Conservation (phyloP, 2,113 vertebrate species). For the Mormoops blainvillei region DNA sequence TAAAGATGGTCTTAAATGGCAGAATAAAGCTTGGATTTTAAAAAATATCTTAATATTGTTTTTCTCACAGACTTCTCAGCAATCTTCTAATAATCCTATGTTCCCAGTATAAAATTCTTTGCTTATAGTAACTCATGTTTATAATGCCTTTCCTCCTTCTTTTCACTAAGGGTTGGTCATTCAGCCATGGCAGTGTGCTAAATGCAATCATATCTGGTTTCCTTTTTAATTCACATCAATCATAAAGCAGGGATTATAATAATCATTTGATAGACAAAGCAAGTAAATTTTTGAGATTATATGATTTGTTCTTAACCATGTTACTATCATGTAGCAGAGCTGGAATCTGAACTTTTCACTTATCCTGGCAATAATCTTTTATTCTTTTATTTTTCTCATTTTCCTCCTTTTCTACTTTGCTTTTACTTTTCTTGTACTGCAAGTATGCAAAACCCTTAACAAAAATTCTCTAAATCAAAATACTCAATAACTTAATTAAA, state of each 20-base stretch:
- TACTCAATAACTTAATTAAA: background rate
- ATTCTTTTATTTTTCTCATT: background rate
- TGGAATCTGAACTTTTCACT: background rate
- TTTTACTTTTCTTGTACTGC: background rate
- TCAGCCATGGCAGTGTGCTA: background rate
- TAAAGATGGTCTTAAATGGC: background rate
- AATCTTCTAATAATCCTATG: background rate
- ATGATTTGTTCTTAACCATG: background rate
- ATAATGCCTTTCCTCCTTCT: background rate
- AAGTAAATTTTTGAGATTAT: background rate
- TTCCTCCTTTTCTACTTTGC: background rate
- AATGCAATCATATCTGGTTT: background rate
- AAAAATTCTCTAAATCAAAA: background rate
- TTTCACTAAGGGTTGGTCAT: background rate
- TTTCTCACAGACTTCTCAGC: background rate
- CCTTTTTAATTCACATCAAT: background rate
- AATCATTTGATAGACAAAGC: background rate
- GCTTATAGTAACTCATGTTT: background rate
- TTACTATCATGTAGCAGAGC: background rate
- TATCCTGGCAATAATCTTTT: background rate
- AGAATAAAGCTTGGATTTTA: background rate
- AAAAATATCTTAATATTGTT: background rate
- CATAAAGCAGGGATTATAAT: background rate
- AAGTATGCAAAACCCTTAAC: background rate
- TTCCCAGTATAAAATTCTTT: background rate